phyloP scores from a whole-genome alignment of 2,888 invertebrate species.

The Barypeithes pellucidus region DNA sequence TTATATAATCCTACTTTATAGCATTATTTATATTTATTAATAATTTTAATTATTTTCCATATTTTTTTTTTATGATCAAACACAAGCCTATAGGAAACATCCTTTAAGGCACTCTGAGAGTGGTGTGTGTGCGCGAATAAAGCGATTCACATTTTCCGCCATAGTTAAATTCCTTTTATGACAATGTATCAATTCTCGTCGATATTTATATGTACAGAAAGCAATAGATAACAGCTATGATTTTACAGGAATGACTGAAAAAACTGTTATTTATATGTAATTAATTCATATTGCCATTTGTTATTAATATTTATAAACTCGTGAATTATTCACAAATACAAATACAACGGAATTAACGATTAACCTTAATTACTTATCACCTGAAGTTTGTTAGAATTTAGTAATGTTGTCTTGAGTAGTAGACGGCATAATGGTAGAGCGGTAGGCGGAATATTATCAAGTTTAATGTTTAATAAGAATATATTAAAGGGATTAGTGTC shows the following conservation, averaged over 20 bases:
- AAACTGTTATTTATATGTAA: constrained; percentile 29
- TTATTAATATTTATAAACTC: constrained; percentile 33
- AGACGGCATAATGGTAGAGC: constrained; percentile 7
- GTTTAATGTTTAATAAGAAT: constrained; percentile 1
- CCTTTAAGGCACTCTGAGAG: too few relatives aligned
- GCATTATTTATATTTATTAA: too few relatives aligned
- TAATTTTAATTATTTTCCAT: too few relatives aligned
- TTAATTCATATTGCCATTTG: constrained; percentile 17
- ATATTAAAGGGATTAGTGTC: constrained; percentile 3
- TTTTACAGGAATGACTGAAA: constrained; percentile 30
- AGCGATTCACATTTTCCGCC: constrained; percentile 14
- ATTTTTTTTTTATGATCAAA: too few relatives aligned
- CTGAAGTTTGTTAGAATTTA: constrained; percentile 17
- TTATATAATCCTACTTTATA: too few relatives aligned
- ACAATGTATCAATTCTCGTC: constrained; percentile 13
- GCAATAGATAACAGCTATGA: constrained; percentile 31
- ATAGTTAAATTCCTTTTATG: constrained; percentile 17
- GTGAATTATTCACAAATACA: constrained; percentile 21
- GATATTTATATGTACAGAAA: constrained; percentile 10
- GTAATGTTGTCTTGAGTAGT: constrained; percentile 7
- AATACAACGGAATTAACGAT: constrained; percentile 17
- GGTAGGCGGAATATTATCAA: constrained; percentile 1
- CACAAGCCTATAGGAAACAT: too few relatives aligned
- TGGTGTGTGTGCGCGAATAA: too few relatives aligned
- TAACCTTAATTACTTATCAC: constrained; percentile 18